A percentile compares a stretch with the other conserved stretches of the same genome.
These are phyloP conservation scores for Ardeotis arabs DNA, from an alignment of 2,113 vertebrate genomes.

Conservation along the genomic window DNA sequence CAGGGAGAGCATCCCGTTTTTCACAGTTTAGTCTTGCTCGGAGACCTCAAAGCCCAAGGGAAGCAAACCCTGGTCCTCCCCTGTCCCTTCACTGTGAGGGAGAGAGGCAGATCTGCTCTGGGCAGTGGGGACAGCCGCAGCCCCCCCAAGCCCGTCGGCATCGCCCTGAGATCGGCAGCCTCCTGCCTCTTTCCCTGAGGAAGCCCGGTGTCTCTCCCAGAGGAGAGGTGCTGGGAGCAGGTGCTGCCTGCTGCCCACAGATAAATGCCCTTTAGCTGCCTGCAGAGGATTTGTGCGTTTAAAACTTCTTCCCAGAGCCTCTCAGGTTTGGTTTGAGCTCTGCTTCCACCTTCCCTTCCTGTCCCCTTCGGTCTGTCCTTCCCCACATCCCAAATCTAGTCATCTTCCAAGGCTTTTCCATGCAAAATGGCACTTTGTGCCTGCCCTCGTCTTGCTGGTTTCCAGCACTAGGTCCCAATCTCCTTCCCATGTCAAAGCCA, in stretches of 20 bases:
- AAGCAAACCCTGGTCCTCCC: not conserved
- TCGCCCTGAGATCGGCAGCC: slow-evolving; percentile 15
- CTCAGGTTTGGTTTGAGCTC: not conserved
- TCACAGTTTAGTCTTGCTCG: slow-evolving; percentile 76
- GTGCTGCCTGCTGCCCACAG: not conserved
- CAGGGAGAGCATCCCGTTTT: slow-evolving; percentile 8
- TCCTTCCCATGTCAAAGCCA: not conserved
- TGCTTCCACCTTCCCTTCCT: not conserved
- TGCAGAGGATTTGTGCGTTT: slow-evolving; percentile 41
- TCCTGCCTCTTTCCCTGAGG: slow-evolving; percentile 19
- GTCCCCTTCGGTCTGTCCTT: not conserved
- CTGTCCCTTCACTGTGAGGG: not conserved
- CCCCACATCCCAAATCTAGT: not conserved
- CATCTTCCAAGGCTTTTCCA: not conserved
- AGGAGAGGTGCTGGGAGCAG: not conserved
- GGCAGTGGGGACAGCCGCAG: not conserved
- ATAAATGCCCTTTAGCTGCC: slow-evolving; percentile 23
- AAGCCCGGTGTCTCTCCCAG: not conserved
- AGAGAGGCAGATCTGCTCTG: not conserved
- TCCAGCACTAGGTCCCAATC: not conserved
- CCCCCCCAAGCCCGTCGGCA: not conserved
- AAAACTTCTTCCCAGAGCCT: not conserved
- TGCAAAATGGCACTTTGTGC: not conserved
- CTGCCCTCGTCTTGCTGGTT: not conserved
- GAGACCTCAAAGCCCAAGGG: not conserved